Base-by-base conservation (phyloP, 2,113 vertebrate species). In the Hystrix brachyura region DNA sequence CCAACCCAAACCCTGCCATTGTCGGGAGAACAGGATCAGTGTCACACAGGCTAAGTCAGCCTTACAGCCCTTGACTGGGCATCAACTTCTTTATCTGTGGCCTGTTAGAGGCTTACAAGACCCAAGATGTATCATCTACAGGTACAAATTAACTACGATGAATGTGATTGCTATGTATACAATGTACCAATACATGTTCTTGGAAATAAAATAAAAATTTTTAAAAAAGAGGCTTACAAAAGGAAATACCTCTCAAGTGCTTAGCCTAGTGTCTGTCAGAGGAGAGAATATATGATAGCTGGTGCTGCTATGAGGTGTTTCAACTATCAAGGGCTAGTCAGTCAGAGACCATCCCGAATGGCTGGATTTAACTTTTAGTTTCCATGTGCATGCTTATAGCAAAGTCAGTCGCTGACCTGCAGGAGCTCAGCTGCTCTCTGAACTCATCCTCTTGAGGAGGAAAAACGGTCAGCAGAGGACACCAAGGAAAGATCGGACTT, bases 21-120 rank as follows among this genome's bases (percentile, higher is more conserved):
- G 67, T 69, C 43, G 23, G 65, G 69, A 93, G 53, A 83, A 62
- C 23, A 32, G 34, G 29, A 59, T 84, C 46, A 62, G 21, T 11
- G 4, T 43, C 43, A 23, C 32, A 25, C 4, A 53, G 15, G 48
- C 55, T 51, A 53, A 82, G 46, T 53, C 62, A 57, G 38, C 10
- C 59, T 43, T 25, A 51, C 18, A 87, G 14, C 10, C 43, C 27
- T 21, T 48, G 51, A 43, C 59, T 64, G 38, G 34, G 32, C 65
- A 23, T 88, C 78, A 76, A 32, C 32, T 64, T 95, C 86, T 64
- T 95, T 82, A 18, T 53, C 34, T 48, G 67, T 88, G 82, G 76
- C 76, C 74, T 32, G 12, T 32, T 51, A 78, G 43, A 95, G 46
- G 46, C 82, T 89, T 67, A 69, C 27, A 48, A 78, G 38, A 38